Evolutionary conservation across 2,888 invertebrate genomes (phyloP), one percentile per base, ranked within the genome.

Genomic region (Tanypteryx hageni): DNA sequence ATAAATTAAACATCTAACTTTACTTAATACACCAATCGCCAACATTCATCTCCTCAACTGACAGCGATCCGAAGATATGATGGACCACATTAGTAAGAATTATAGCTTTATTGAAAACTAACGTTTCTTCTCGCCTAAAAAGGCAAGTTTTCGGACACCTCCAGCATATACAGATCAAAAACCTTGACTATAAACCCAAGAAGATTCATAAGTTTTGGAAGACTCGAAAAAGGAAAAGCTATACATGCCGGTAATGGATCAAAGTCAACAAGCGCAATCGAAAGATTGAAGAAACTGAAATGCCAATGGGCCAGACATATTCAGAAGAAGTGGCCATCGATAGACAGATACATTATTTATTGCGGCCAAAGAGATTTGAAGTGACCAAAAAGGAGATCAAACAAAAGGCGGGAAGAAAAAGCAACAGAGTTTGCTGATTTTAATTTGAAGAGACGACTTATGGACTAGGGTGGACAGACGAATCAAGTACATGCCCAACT

Each of bases 221-320:
- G 76, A 27, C 4, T 27, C 76, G 27, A 27, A 76, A 76, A 76
- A 76, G 76, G 76, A 76, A 27, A 76, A 27, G 76, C 76, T 76
- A 76, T 22, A 22, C 22, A 27, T 27, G 76, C 13, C 27, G 76
- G 76, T 22, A 22, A 76, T 76, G 22, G 22, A 76, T 76, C 76
- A 76, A 76, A 76, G 76, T 76, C 76, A 76, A 14, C n/a, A 76
- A 76, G 27, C 27, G 27, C 27, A 76, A 76, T 76, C 76, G 76
- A 76, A 76, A 76, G 22, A 76, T 76, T 76, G 76, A 76, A 22
- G 76, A 76, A 76, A 76, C 13, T 76, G 22, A 76, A 27, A 76
- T 27, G 76, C 9, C 22, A 76, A 13, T 27, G 10, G 27, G 0
- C 10, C 22, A 14, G 27, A 27, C 14, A 7, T 68, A 68, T 22